Evolutionary conservation across 2,888 invertebrate species (phyloP).

Genomic region (Tiliacea aurago): DNA sequence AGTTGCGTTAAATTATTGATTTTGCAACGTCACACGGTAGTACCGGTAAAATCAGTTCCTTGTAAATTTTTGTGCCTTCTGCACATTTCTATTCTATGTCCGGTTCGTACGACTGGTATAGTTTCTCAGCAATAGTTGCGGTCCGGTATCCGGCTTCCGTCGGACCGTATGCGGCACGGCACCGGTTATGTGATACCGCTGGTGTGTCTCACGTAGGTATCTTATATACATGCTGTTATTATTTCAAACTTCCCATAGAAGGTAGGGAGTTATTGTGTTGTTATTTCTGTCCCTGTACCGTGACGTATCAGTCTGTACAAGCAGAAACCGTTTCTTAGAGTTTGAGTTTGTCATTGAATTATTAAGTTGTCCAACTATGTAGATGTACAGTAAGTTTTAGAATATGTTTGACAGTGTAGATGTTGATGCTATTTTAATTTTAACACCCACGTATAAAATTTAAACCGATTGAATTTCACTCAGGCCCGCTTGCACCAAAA

Average conservation of each 20-base stretch:
- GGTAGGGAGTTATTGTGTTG: not conserved
- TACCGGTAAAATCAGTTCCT: not conserved
- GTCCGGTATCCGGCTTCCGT: constrained; percentile 3
- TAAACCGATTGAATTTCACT: not conserved
- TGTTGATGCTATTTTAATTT: not conserved
- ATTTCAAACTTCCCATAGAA: constrained; percentile 1
- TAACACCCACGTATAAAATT: not conserved
- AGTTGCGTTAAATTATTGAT: too few relatives aligned
- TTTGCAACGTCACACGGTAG: too few relatives aligned
- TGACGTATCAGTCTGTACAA: not conserved
- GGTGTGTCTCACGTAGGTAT: constrained; percentile 4
- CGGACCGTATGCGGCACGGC: not conserved
- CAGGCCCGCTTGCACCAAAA: not conserved
- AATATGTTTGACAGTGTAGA: not conserved
- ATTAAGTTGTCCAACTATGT: not conserved
- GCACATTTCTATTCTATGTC: not conserved
- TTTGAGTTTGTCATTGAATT: not conserved
- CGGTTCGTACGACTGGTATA: not conserved
- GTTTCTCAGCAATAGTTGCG: not conserved
- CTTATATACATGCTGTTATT: not conserved
- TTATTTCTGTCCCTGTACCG: not conserved
- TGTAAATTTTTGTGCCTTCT: not conserved
- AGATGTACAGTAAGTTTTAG: not conserved
- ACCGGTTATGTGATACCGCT: constrained; percentile 14
- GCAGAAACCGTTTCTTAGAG: not conserved